Evolutionary conservation across 2,888 invertebrate species (phyloP).

Genomic region (Elysia crispata): DNA sequence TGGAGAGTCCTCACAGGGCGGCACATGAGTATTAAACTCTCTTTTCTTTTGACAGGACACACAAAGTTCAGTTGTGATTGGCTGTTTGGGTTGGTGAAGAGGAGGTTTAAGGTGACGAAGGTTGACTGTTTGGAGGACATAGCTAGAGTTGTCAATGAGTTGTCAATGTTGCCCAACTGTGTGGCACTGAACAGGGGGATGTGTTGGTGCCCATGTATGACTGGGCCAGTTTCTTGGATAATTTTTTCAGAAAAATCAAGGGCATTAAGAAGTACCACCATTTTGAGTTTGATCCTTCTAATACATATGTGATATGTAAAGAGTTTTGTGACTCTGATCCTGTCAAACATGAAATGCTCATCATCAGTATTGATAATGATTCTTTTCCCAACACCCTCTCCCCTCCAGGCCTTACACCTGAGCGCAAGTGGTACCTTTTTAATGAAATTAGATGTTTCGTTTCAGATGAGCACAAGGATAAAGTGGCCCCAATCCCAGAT

Average conservation of each 20-base stretch:
- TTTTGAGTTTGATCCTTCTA: not conserved
- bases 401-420: not conserved
- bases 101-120: not conserved
- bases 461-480: not conserved
- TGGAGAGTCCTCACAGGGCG: conserved; percentile 45
- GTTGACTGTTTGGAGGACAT: conserved; percentile 16
- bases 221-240: conserved; percentile 42
- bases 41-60: conserved; percentile 36
- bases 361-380: not conserved
- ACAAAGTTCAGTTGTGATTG: conserved; percentile 49
- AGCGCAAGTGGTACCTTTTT: conserved; percentile 19
- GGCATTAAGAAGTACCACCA: conserved; percentile 37
- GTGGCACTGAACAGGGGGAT: not conserved
- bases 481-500: not conserved
- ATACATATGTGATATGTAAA: no score
- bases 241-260: conserved; percentile 32
- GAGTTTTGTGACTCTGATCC: no score
- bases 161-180: not conserved
- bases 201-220: conserved; percentile 43
- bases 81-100: conserved; percentile 7
- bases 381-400: not conserved
- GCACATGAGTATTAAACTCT: conserved; percentile 22
- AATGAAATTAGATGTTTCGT: conserved; percentile 13
- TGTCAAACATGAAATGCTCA: not conserved
- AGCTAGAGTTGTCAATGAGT: not conserved